A percentile compares a stretch with the other conserved stretches of the same genome.
Evolutionary conservation across 1,140 invertebrate species (phyloP).

Genomic region (Megalopta genalis): DNA sequence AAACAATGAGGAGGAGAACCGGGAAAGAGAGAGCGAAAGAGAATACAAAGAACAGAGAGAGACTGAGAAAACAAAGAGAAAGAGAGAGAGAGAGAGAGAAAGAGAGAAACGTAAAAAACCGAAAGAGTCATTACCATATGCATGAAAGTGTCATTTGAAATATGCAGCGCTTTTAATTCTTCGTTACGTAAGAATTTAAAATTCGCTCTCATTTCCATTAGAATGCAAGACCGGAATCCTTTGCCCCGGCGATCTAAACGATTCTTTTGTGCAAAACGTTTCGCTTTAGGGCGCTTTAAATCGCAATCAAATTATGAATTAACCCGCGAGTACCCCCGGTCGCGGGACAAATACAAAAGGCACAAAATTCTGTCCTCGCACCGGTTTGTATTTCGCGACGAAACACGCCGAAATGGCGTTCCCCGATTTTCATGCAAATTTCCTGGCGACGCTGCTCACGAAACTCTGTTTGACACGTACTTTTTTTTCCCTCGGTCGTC

Average conservation of each 20-base stretch:
- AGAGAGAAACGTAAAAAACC: too few species aligned
- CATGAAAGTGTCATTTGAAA: background rate
- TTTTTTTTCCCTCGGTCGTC: background rate
- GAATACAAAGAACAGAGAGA: too few species aligned
- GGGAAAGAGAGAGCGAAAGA: too few species aligned
- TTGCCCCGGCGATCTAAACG: background rate
- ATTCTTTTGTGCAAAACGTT: background rate
- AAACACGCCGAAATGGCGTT: too few species aligned
- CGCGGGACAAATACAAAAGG: background rate
- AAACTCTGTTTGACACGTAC: too few species aligned
- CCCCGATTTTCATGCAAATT: too few species aligned
- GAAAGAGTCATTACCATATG: background rate
- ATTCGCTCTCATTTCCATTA: background rate
- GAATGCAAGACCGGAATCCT: background rate
- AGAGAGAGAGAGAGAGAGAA: background rate
- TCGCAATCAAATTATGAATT: constrained; percentile 1
- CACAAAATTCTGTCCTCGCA: too few species aligned
- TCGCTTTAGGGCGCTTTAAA: constrained; percentile 1
- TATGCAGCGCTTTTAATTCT: background rate
- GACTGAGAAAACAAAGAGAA: too few species aligned
- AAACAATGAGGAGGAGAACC: too few species aligned
- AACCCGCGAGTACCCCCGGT: background rate
- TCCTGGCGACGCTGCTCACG: too few species aligned
- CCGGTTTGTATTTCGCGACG: too few species aligned
- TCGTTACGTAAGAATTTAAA: constrained; percentile 1